Evolutionary conservation across 2,888 invertebrate genomes (phyloP).

Genomic region (Pristionchus entomophagus): DNA sequence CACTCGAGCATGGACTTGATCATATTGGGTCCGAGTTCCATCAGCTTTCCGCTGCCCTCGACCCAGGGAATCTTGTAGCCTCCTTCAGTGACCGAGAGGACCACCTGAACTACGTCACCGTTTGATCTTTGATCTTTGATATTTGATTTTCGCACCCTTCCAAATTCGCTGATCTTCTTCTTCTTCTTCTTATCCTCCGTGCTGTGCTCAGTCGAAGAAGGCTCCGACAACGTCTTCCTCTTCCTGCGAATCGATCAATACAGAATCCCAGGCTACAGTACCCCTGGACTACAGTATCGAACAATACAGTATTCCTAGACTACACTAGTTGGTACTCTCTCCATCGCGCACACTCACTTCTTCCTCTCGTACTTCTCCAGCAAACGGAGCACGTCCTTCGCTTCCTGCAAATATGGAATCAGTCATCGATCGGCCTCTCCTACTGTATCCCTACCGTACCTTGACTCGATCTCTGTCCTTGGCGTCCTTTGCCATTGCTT

Average conservation of each 20-base stretch:
- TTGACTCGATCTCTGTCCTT: neutral
- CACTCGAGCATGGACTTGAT: neutral
- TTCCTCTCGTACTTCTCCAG: neutral
- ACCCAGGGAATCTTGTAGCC: constrained; percentile 33
- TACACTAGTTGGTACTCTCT: too few relatives aligned
- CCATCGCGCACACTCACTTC: too few relatives aligned
- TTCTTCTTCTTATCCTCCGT: neutral
- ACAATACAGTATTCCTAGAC: too few relatives aligned
- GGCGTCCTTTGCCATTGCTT: neutral
- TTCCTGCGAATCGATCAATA: too few relatives aligned
- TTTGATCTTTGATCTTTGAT: constrained; percentile 5
- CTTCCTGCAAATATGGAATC: neutral
- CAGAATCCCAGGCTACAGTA: too few relatives aligned
- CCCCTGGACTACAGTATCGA: too few relatives aligned
- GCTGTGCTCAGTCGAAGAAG: neutral
- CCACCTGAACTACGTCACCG: neutral
- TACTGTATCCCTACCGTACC: neutral
- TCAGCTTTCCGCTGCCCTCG: neutral
- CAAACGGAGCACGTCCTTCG: neutral
- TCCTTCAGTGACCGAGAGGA: constrained; percentile 4
- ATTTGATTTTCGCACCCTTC: neutral
- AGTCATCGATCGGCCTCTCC: neutral
- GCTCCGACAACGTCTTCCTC: neutral
- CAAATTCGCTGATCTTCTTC: neutral
- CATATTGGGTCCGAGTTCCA: neutral